Base-by-base conservation (phyloP, 2,113 vertebrate genomes). In the Catharus fuscescens region DNA sequence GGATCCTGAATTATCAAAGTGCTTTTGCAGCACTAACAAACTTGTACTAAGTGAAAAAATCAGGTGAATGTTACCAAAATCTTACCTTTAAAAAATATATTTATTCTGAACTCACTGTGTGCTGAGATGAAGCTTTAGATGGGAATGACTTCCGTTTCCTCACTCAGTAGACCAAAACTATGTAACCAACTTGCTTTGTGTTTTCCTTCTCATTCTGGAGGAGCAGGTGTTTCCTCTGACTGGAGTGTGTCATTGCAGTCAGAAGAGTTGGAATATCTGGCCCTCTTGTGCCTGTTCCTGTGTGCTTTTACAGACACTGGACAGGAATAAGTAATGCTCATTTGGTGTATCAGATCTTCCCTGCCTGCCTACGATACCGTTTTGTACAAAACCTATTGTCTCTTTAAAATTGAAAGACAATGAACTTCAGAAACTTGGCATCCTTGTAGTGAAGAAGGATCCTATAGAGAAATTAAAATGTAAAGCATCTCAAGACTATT, bases 391-490 rank as follows among this genome's bases (percentile, higher is more conserved):
- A 89, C 13, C 29, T 23, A 29, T 28, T 44, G 59, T 18, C 48
- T 69, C n/a, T 81, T 71, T 18, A 40, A 76, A 88, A 61, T 9
- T 1, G 8, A 26, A 82, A 90, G 60, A 53, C 32, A 59, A 57
- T 83, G 67, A 82, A 80, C 32, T 18, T 52, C 52, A 60, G 60
- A 44, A 83, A 44, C 50, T 60, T 92, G 57, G 57, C 65, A 71
- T 78, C 56, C 31, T 86, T 59, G 26, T 56, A 60, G 40, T 34
- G 32, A 60, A 71, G 69, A 73, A 86, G n/a, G 16, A 60, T 64
- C 57, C 56, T 61, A 38, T 31, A 23, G 73, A 89, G 69, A 91
- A 93, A 95, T 76, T 88, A 93, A 93, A 93, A 85, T 89, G 44
- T 74, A 21, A 87, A 91, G 6, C 36, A 74, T 71, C 21, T 84